Conservation (phyloP, 2,888 invertebrate genomes). For the Automeris io region DNA sequence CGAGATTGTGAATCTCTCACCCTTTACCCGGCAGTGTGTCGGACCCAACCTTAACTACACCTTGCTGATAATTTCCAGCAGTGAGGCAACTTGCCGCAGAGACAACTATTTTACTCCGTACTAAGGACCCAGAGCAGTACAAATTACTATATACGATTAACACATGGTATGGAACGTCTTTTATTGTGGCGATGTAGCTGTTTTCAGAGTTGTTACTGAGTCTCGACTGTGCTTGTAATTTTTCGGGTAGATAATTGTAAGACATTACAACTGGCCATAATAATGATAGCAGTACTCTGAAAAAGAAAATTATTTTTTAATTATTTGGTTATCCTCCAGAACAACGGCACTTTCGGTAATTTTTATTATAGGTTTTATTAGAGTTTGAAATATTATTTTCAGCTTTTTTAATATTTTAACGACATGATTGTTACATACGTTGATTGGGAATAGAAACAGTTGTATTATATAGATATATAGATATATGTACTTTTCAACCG, state of each 20-base stretch:
- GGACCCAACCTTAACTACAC: slow-evolving; percentile 46
- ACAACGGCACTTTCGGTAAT: no score
- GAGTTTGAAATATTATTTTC: no score
- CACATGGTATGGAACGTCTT: slow-evolving; percentile 42
- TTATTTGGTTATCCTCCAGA: no score
- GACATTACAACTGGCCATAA: neutral
- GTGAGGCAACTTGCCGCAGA: slow-evolving; percentile 52
- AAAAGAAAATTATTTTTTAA: no score
- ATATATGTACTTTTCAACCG: no score
- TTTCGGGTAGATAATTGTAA: slow-evolving; percentile 9
- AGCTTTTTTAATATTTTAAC: no score
- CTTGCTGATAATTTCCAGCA: slow-evolving; percentile 15
- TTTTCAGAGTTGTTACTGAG: slow-evolving; percentile 7
- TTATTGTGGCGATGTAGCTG: slow-evolving; percentile 16
- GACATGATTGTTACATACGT: no score
- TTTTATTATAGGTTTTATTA: no score
- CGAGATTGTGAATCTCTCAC: slow-evolving; percentile 20
- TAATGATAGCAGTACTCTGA: slow-evolving; percentile 7
- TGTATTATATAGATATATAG: no score
- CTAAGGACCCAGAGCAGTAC: slow-evolving; percentile 54
- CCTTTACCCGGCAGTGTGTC: slow-evolving; percentile 32
- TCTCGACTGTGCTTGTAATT: neutral
- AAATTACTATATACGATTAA: slow-evolving; percentile 40
- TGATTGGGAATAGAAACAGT: no score
- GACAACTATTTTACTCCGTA: slow-evolving; percentile 43